Base-by-base conservation (phyloP, 2,113 vertebrate species). In the Mustelus asterias region DNA sequence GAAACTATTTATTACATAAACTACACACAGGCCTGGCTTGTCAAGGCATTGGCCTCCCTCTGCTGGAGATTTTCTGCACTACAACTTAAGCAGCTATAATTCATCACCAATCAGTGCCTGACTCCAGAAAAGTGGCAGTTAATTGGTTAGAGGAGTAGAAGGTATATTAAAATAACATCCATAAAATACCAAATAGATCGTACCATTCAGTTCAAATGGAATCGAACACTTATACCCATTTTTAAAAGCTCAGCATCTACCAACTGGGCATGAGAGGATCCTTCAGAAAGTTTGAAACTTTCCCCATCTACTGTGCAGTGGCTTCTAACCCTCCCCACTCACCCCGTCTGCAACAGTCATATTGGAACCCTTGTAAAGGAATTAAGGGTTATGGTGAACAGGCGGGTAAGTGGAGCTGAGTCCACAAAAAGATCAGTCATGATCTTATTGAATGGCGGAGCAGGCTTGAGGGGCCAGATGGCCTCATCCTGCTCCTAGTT, bases 11-110 rank as follows among this genome's bases (percentile, higher is more conserved):
- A 63, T 37, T 11, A 4, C 89, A 29, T 37, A 92, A 92, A 18
- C 33, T 41, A 37, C 80, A 41, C n/a, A 1, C 7, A n/a, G 8
- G 11, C 14, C 5, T 6, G 29, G 65, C 41, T 70, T 48, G 8
- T 94, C 37, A 26, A 95, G 93, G 67, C 48, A 72, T 95, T 95
- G 22, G 67, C 41, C 93, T 54, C 93, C 67, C 20, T 72, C 67
- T 95, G 37, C 92, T 94, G 92, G 65, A 54, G 48, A 24, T 29
- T 72, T 24, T 70, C 13, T 72, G 69, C 67, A 95, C 67, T 95
- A 63, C 41, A 33, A 29, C 65, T 63, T 37, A n/a, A n/a, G 14
- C 33, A 63, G 37, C 29, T n/a, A 37, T 83, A 41, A 20, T 83
- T 37, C 80, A 83, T 83, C 37, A 18, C 58, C 33, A n/a, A 63